These are phyloP conservation scores for Amiota communis DNA, from an alignment of 2,888 invertebrate species.

Conservation along the genomic window DNA sequence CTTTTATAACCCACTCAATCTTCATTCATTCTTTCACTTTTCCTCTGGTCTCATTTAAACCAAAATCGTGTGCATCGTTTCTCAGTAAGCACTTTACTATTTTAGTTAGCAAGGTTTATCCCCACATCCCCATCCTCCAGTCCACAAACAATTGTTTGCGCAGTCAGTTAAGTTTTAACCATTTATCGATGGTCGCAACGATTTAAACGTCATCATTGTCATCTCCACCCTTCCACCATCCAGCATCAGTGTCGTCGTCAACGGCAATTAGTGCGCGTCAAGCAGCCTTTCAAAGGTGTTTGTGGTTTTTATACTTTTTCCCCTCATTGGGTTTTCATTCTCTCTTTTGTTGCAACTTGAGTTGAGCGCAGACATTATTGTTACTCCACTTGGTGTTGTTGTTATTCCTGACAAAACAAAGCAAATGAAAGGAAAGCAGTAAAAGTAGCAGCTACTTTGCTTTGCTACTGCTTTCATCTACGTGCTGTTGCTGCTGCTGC, in stretches of 20 bases:
- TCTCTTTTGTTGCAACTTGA: background rate
- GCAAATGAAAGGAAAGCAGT: background rate
- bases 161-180: slow-evolving; percentile 39
- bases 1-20: background rate
- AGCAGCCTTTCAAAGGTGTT: slow-evolving; percentile 18
- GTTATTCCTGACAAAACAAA: background rate
- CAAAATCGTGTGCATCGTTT: background rate
- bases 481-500: too few relatives aligned
- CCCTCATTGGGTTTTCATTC: background rate
- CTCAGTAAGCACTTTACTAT: slow-evolving; percentile 15
- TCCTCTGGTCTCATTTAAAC: background rate
- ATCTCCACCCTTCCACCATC: too few relatives aligned
- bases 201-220: slow-evolving; percentile 45
- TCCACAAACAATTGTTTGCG: background rate
- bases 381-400: background rate
- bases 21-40: background rate
- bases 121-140: background rate
- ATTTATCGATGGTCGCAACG: slow-evolving; percentile 55
- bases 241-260: background rate
- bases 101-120: slow-evolving; percentile 2
- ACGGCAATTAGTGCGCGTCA: slow-evolving; percentile 29
- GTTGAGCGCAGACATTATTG: background rate
- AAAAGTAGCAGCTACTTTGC: background rate
- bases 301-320: slow-evolving; percentile 18
- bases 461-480: too few relatives aligned